These are phyloP conservation scores for Dryobota labecula DNA, from an alignment of 2,888 invertebrate genomes.

Conservation along the genomic window DNA sequence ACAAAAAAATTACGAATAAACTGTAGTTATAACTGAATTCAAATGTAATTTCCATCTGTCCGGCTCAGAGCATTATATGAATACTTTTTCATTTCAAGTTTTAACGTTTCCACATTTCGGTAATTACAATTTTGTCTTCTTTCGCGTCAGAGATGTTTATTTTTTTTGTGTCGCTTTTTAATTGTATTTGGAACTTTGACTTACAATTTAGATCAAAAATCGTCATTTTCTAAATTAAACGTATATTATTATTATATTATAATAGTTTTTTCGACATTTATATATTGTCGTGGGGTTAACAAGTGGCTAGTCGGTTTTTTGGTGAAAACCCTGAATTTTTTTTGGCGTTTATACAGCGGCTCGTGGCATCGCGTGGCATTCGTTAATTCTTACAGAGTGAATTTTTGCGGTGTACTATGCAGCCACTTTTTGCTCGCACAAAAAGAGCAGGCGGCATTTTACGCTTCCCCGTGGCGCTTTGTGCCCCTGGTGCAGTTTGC, in stretches of 20 bases:
- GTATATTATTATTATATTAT: not conserved
- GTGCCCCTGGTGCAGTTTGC: constrained; percentile 54
- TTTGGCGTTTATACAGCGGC: constrained; percentile 38
- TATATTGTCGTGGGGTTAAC: constrained; percentile 35
- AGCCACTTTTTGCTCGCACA: constrained; percentile 57
- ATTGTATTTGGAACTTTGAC: constrained; percentile 4
- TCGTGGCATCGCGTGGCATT: constrained; percentile 52
- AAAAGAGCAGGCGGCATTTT: constrained; percentile 59
- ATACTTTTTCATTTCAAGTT: constrained; percentile 65
- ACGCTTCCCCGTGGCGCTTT: constrained; percentile 55
- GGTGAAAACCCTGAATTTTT: constrained; percentile 21
- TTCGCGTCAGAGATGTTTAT: constrained; percentile 30
- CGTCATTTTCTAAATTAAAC: not conserved
- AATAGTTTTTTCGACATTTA: not conserved
- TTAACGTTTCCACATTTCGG: constrained; percentile 47
- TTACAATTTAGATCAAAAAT: not conserved
- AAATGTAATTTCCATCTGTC: constrained; percentile 67
- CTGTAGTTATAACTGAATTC: constrained; percentile 68
- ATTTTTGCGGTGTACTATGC: constrained; percentile 64
- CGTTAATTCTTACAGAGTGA: constrained; percentile 66
- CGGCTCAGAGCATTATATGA: constrained; percentile 58
- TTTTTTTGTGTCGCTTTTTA: constrained; percentile 31
- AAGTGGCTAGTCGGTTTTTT: constrained; percentile 50
- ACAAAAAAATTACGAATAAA: constrained; percentile 63
- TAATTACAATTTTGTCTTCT: constrained; percentile 60